Percentiles rank a stretch among this genome's conserved stretches.
These are phyloP conservation scores for Parotia lawesii DNA, from an alignment of 2,113 vertebrate species.

Conservation along the genomic window DNA sequence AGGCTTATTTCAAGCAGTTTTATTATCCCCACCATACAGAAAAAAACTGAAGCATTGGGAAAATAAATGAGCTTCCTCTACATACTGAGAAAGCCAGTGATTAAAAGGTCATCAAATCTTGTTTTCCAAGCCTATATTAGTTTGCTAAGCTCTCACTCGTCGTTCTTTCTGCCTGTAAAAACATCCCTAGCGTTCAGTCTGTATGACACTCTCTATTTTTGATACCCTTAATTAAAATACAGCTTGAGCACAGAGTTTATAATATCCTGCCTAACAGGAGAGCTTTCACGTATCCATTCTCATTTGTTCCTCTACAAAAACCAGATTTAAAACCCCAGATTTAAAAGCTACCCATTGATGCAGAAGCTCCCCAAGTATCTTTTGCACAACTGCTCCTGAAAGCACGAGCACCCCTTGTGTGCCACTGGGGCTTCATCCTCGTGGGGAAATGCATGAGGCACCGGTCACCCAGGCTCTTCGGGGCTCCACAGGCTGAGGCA, in stretches of 20 bases:
- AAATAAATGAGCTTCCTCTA: neutral
- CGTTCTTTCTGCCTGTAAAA: neutral
- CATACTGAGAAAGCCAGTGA: neutral
- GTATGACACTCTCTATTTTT: neutral
- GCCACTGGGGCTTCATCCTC: neutral
- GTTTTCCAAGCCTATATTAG: neutral
- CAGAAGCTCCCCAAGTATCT: neutral
- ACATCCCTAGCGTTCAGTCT: neutral
- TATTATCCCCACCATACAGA: neutral
- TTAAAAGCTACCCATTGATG: neutral
- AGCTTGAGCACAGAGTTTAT: neutral
- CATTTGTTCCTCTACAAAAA: neutral
- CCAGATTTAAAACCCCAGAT: neutral
- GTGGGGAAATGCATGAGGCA: neutral
- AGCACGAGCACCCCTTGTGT: neutral
- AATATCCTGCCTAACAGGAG: neutral
- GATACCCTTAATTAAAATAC: neutral
- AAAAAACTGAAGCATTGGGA: neutral
- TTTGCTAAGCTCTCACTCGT: neutral
- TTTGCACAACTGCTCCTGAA: neutral
- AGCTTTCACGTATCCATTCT: neutral
- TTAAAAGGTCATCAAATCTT: conserved; percentile 15
- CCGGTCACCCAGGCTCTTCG: neutral
- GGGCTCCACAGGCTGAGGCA: neutral
- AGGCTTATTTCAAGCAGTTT: neutral